Evolutionary conservation across 2,888 invertebrate genomes (phyloP).

Genomic region (Parasteatoda lunata): DNA sequence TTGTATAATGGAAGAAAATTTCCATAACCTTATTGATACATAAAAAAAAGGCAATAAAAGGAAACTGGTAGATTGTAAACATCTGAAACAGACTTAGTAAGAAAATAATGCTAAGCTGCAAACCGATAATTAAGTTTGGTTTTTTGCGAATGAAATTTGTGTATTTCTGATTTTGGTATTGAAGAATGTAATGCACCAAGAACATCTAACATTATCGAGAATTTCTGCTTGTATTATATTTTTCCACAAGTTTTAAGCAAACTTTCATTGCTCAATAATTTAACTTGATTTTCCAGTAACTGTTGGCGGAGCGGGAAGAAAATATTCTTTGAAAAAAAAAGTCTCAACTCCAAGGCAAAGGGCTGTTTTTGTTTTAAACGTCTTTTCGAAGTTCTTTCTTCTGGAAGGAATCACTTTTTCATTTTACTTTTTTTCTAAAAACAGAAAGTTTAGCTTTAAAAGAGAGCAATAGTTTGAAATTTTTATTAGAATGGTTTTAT

Average conservation of each 20-base stretch:
- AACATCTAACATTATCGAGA: slow-evolving; percentile 35
- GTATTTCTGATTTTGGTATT: slow-evolving; percentile 33
- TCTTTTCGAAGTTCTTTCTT: too few species aligned
- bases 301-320: background rate
- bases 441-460: background rate
- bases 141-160: slow-evolving; percentile 65
- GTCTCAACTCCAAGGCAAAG: too few species aligned
- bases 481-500: too few species aligned
- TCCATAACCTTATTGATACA: slow-evolving; percentile 33
- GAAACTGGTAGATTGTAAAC: slow-evolving; percentile 61
- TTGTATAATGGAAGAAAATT: slow-evolving; percentile 1
- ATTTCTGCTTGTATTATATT: background rate
- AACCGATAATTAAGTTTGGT: slow-evolving; percentile 67
- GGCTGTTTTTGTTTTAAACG: too few species aligned
- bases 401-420: too few species aligned
- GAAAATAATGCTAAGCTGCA: slow-evolving; percentile 49
- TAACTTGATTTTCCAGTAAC: slow-evolving; percentile 39
- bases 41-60: slow-evolving; percentile 41
- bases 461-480: too few species aligned
- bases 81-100: slow-evolving; percentile 53
- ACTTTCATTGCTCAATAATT: slow-evolving; percentile 46
- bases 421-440: background rate
- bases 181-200: slow-evolving; percentile 35
- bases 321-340: too few species aligned
- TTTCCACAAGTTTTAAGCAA: slow-evolving; percentile 40